Evolutionary conservation across 37 sponge, comb jelly and placozoan species (phyloP).

Genomic region (Beroe ovata): DNA sequence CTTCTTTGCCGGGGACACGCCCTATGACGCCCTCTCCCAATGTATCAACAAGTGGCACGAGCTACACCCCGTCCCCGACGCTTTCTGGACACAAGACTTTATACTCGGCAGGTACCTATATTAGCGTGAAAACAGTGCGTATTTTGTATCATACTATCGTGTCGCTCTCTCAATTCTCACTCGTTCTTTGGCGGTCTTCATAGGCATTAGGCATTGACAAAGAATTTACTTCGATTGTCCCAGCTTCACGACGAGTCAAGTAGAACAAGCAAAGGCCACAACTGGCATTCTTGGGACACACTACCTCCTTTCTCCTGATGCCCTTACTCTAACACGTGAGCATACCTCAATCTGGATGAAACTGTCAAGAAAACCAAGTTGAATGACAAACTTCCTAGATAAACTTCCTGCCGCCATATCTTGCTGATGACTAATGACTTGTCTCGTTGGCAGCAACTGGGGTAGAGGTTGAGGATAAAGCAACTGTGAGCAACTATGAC

Average conservation of each 20-base stretch:
- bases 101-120: constrained; percentile 20
- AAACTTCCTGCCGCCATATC: too few relatives aligned
- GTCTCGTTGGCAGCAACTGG: background rate
- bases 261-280: background rate
- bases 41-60: constrained; percentile 9
- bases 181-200: too few relatives aligned
- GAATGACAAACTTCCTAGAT: background rate
- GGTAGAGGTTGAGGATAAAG: background rate
- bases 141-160: too few relatives aligned
- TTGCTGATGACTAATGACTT: too few relatives aligned
- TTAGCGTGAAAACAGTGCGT: too few relatives aligned
- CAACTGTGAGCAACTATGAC: background rate
- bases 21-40: background rate
- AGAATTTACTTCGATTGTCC: too few relatives aligned
- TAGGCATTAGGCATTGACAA: too few relatives aligned
- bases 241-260: background rate
- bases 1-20: background rate
- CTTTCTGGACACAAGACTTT: constrained; percentile 19
- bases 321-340: background rate
- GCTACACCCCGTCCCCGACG: constrained; percentile 9
- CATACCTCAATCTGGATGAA: background rate
- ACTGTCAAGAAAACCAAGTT: background rate
- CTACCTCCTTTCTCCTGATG: constrained; percentile 15
- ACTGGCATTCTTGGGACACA: constrained; percentile 17
- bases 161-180: too few relatives aligned